Conservation (phyloP, 2,113 vertebrate species). For the Lagopus leucura region DNA sequence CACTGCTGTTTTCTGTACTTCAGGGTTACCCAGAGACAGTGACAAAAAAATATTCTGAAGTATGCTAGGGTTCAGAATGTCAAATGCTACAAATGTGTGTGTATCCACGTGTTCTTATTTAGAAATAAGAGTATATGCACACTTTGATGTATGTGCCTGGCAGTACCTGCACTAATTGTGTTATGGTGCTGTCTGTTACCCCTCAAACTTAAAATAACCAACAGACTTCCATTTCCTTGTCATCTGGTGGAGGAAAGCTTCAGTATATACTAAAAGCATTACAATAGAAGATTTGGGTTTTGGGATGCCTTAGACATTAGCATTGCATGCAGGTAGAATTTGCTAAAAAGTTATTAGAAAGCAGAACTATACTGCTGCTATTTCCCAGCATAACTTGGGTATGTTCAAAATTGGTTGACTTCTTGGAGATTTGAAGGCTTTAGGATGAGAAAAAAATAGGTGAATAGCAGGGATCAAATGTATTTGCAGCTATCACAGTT, state of each 20-base stretch:
- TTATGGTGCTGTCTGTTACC: background rate
- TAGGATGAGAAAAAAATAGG: background rate
- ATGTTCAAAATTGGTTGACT: background rate
- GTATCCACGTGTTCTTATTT: background rate
- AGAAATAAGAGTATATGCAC: background rate
- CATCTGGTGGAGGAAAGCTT: background rate
- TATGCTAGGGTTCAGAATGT: background rate
- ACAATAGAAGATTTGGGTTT: background rate
- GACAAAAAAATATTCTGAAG: background rate
- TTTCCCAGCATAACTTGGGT: background rate
- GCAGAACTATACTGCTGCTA: background rate
- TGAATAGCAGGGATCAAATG: background rate
- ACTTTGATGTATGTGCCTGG: background rate
- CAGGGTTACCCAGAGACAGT: background rate
- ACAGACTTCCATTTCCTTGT: background rate
- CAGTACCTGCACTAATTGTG: background rate
- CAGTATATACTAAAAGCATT: background rate
- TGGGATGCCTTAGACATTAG: background rate
- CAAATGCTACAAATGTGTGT: background rate
- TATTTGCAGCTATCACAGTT: background rate
- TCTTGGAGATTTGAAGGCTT: background rate
- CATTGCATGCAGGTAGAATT: background rate
- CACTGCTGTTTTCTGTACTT: background rate
- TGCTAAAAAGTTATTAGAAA: background rate
- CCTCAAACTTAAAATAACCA: background rate